Evolutionary conservation across 2,888 invertebrate genomes (phyloP).

Genomic region (Eristalis pertinax): DNA sequence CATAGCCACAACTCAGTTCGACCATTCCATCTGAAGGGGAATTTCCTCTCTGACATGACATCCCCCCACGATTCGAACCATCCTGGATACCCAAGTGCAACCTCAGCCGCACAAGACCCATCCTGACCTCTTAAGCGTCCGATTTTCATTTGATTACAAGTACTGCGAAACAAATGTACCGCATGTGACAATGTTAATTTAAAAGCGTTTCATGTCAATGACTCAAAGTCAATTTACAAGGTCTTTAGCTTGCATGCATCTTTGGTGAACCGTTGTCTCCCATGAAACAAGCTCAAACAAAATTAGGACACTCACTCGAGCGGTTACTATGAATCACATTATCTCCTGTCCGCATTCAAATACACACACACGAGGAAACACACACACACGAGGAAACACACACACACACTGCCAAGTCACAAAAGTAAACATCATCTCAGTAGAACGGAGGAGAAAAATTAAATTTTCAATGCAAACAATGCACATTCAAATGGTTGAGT

Average conservation of each 20-base stretch:
- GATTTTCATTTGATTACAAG: background rate
- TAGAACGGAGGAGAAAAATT: constrained; percentile 49
- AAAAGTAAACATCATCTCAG: constrained; percentile 20
- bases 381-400: constrained; percentile 1
- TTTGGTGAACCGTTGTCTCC: background rate
- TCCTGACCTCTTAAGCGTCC: no score
- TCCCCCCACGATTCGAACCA: no score
- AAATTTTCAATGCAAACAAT: constrained; percentile 62
- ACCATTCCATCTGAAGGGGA: no score
- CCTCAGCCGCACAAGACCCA: no score
- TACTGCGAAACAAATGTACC: background rate
- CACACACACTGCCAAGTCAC: background rate
- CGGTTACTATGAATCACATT: constrained; percentile 38
- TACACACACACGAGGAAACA: no score
- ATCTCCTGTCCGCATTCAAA: background rate
- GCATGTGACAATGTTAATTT: background rate
- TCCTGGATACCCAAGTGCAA: no score
- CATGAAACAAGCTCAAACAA: background rate
- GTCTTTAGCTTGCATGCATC: background rate
- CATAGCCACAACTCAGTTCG: no score
- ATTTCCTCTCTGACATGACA: no score
- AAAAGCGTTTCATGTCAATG: background rate
- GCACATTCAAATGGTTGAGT: constrained; percentile 67
- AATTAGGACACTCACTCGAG: constrained; percentile 36
- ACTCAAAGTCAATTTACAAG: background rate